Base-by-base conservation (phyloP, 2,888 invertebrate species). In the Drepanosiphum platanoidis region DNA sequence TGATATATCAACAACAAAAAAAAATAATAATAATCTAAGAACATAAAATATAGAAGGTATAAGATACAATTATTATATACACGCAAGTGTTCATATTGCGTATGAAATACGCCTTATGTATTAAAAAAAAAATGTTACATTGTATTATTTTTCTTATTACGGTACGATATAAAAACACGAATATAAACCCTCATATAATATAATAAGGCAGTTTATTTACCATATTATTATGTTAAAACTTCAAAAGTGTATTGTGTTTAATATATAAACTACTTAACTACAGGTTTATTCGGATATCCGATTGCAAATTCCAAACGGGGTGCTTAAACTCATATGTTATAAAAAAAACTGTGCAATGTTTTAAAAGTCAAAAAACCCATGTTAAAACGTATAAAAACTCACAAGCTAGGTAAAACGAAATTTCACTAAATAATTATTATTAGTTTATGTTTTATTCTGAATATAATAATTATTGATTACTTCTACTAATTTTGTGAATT, bases 71-170 rank as follows among this genome's bases (percentile, higher is more conserved):
- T 81, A 22, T 58, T 81, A 58, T 71, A 71, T n/a, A 39, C 81
- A 81, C 81, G 81, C 70, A 58, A 70, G 42, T 80, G 58, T 42
- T 70, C 18, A 34, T 30, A 80, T 81, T 58, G 52, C 71, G 71
- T 70, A 70, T 22, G 39, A 71, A 5, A 58, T 58, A 81, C 9
- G 71, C 58, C 39, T 81, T 13, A 30, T 71, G 39, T 81, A 36
- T 52, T 22, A 70, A 80, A 80, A 68, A 79, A 30, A 27, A 39
- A 11, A 42, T 32, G 27, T 64, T 27, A 46, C 27, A 7, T 34
- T 34, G 13, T 15, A 2, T 80, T n/a, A n/a, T n/a, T n/a, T 68
- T 68, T 52, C 9, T 32, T 52, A 68, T 52, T 75, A n/a, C 58
- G 36, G 61, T 79, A 80, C 68, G 32, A 52, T 80, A 27, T 52